A percentile compares a stretch with the other conserved stretches of the same genome.
Evolutionary conservation across 2,797 vertebrate species (phyloP).

Genomic region (Sebastes vulpes): DNA sequence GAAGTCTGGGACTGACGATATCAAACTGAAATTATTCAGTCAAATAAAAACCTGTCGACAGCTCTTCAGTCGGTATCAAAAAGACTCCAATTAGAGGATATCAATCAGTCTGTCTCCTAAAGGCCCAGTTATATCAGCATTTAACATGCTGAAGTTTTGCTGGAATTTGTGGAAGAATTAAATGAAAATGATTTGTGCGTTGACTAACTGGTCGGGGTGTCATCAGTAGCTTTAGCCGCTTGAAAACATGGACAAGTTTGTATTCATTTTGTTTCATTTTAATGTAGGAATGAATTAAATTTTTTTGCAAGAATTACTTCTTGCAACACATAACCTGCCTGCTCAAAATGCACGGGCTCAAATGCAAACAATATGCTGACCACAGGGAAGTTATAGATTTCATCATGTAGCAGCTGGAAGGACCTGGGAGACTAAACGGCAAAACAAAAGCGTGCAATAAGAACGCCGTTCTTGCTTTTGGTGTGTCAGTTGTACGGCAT

Average conservation of each 20-base stretch:
- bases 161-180: neutral
- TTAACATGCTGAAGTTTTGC: neutral
- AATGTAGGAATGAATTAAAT: neutral
- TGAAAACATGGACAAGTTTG: neutral
- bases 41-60: neutral
- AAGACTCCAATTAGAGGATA: neutral
- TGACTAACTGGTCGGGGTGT: neutral
- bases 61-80: neutral
- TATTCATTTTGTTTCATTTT: neutral
- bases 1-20: neutral
- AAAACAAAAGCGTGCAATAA: too few species aligned
- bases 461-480: too few species aligned
- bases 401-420: neutral
- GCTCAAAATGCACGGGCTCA: neutral
- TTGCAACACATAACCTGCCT: accelerated
- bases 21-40: neutral
- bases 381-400: neutral
- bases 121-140: neutral
- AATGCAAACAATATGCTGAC: neutral
- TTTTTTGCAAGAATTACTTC: neutral
- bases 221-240: neutral
- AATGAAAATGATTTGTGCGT: neutral
- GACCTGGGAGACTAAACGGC: neutral
- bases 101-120: neutral
- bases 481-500: too few species aligned